phyloP scores from a whole-genome alignment of 1,140 invertebrate species.

The Eueides isabella region DNA sequence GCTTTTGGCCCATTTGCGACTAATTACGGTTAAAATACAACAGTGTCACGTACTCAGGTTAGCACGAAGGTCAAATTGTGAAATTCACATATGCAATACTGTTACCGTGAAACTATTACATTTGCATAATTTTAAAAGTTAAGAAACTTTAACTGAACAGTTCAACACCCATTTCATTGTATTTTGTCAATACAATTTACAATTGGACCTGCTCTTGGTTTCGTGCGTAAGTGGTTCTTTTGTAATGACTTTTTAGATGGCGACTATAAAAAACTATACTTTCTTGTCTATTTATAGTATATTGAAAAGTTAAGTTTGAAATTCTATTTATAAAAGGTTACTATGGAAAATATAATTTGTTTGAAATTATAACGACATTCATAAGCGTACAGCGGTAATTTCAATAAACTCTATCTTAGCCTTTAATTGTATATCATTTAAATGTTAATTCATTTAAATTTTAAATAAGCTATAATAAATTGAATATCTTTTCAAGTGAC shows the following conservation, averaged over 20 bases:
- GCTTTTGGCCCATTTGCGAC: slow-evolving; percentile 34
- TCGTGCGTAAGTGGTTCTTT: slow-evolving; percentile 37
- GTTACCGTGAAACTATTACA: slow-evolving; percentile 51
- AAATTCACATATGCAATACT: slow-evolving; percentile 60
- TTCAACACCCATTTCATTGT: slow-evolving; percentile 31
- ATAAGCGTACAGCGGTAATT: too few relatives aligned
- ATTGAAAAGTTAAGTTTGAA: background rate
- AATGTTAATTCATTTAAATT: too few relatives aligned
- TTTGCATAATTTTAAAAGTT: slow-evolving; percentile 65
- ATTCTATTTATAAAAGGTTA: background rate
- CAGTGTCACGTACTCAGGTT: slow-evolving; percentile 43
- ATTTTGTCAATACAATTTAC: slow-evolving; percentile 40
- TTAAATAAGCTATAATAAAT: too few relatives aligned
- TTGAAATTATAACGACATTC: too few relatives aligned
- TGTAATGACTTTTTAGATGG: slow-evolving; percentile 25
- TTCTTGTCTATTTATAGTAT: background rate
- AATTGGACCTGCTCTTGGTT: slow-evolving; percentile 31
- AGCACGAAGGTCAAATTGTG: slow-evolving; percentile 52
- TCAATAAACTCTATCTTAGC: too few relatives aligned
- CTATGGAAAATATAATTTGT: too few relatives aligned
- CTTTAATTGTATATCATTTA: too few relatives aligned
- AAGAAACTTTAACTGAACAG: slow-evolving; percentile 42
- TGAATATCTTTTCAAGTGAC: too few relatives aligned
- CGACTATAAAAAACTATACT: background rate
- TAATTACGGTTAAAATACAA: slow-evolving; percentile 32